Evolutionary conservation across 2,797 vertebrate species (phyloP), one percentile per base, ranked within the genome.

Genomic region (Protonibea diacanthus): DNA sequence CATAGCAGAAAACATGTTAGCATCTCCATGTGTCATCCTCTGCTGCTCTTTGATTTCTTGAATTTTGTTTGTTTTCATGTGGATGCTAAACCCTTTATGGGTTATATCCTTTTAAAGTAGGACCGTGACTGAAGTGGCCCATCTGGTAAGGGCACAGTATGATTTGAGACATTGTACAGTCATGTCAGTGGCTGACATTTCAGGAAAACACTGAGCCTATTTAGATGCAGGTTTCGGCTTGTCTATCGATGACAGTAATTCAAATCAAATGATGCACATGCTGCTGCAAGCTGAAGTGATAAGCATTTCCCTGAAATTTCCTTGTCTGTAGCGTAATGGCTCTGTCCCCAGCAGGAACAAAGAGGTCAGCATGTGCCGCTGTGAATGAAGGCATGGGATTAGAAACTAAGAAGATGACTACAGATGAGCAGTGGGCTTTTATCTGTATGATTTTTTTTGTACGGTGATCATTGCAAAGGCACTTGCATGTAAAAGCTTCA

Each of bases 401-500:
- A 91, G 71, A 87, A 91, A 90, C 83, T 89, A 91, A 89, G 80
- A 85, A 77, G 83, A 91, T 82, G 85, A 87, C 89, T 74, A 80
- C 72, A 84, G 72, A 88, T 86, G 80, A 91, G 83, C 78, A 55
- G 73, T 80, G 69, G 81, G 82, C 81, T 84, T 87, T 88, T 86
- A 79, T 71, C 79, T 20, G 7, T 77, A 85, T 79, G 56, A 77
- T 83, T 83, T 86, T 78, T 27, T 84, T 82, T 82, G 49, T 47
- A 59, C 53, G 56, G 25, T 44, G 53, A 82, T 69, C 69, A 53
- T 53, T 80, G 21, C 48, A 72, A 65, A 76, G 27, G 84, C 74
- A 13, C 65, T 74, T 68, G 44, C 63, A 48, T 6, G 5, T 61
- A 45, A 72, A 74, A 77, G 76, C 68, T 25, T 71, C 33, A 44